A percentile compares a stretch with the other conserved stretches of the same genome.
Evolutionary conservation across 2,797 vertebrate genomes (phyloP).

Genomic region (Rousettus madagascariensis): DNA sequence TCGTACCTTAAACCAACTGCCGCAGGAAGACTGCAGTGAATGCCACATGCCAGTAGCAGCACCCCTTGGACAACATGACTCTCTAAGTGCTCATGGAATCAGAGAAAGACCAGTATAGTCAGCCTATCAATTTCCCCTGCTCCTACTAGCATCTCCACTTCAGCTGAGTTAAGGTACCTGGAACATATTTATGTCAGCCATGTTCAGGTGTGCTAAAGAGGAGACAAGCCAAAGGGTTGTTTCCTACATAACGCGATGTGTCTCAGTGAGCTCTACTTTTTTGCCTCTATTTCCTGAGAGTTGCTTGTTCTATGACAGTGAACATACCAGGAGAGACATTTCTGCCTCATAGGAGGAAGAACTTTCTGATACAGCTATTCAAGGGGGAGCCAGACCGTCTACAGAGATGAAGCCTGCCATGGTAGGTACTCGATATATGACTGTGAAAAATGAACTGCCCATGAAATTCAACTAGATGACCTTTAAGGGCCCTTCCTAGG

Average conservation of each 20-base stretch:
- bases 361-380: not conserved
- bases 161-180: not conserved
- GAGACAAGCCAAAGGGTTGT: not conserved
- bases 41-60: fast-evolving
- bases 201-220: not conserved
- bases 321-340: not conserved
- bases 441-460: not conserved
- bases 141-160: not conserved
- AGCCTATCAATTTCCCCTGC: not conserved
- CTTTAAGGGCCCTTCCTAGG: not conserved
- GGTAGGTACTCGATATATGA: not conserved
- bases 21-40: not conserved
- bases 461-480: not conserved
- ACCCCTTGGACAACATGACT: not conserved
- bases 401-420: not conserved
- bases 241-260: not conserved
- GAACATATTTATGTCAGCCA: fast-evolving
- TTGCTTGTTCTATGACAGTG: not conserved
- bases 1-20: not conserved
- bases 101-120: not conserved
- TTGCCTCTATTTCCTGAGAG: not conserved
- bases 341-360: not conserved
- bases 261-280: not conserved
- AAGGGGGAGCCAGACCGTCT: not conserved
- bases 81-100: not conserved